These are phyloP conservation scores for Myotis yumanensis DNA, from an alignment of 2,113 vertebrate genomes.

Conservation along the genomic window DNA sequence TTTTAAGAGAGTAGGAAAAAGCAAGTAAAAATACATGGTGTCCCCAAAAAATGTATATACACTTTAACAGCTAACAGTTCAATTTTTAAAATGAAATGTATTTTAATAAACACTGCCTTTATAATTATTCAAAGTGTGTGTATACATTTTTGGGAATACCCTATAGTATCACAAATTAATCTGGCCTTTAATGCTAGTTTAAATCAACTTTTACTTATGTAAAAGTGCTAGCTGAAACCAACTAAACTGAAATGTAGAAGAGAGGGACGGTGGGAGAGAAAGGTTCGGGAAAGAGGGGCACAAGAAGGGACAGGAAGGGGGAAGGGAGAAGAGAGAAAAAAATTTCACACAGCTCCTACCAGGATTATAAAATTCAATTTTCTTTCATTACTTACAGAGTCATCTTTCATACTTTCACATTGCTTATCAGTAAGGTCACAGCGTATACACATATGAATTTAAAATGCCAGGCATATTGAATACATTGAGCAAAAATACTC, in stretches of 20 bases:
- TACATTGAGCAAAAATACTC: constrained; percentile 21
- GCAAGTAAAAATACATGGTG: background rate
- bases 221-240: background rate
- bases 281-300: background rate
- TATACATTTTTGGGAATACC: too few relatives aligned
- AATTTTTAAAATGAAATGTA: too few relatives aligned
- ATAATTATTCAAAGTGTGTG: too few relatives aligned
- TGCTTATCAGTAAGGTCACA: constrained; percentile 38
- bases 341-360: background rate
- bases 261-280: background rate
- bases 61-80: too few relatives aligned
- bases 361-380: constrained; percentile 52
- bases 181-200: background rate
- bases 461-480: constrained; percentile 25
- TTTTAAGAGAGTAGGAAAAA: constrained; percentile 20
- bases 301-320: background rate
- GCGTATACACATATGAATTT: constrained; percentile 25
- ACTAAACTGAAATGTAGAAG: background rate
- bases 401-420: constrained; percentile 10
- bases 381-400: constrained; percentile 1
- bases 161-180: constrained; percentile 22
- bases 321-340: background rate
- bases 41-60: too few relatives aligned
- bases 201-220: constrained; percentile 24
- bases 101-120: too few relatives aligned